Evolutionary conservation across 2,888 invertebrate genomes (phyloP).

Genomic region (Hylaea fasciaria): DNA sequence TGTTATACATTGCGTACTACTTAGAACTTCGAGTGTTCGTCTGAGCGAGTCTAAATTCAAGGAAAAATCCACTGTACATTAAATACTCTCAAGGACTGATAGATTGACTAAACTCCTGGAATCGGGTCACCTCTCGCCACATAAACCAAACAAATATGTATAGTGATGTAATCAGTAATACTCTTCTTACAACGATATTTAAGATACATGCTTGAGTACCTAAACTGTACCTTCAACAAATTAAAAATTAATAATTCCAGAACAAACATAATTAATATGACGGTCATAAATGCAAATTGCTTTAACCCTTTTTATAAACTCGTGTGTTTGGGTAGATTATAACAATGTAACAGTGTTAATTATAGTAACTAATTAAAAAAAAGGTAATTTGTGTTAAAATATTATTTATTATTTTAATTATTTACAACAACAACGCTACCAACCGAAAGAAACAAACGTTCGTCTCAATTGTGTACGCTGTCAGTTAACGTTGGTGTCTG

Average conservation of each 20-base stretch:
- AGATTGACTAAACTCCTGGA: slow-evolving; percentile 2
- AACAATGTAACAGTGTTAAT: slow-evolving; percentile 34
- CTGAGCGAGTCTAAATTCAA: slow-evolving; percentile 5
- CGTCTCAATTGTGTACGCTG: slow-evolving; percentile 12
- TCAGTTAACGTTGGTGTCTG: slow-evolving; percentile 17
- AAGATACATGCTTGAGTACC: too few relatives aligned
- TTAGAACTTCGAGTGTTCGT: too few relatives aligned
- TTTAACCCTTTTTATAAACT: slow-evolving; percentile 26
- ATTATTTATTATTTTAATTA: slow-evolving; percentile 3
- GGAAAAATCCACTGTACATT: slow-evolving; percentile 4
- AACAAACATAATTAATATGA: not conserved
- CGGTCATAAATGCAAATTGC: slow-evolving; percentile 11
- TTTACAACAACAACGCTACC: slow-evolving; percentile 8
- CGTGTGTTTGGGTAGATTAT: slow-evolving; percentile 25
- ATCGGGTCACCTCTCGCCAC: not conserved
- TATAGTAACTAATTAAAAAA: slow-evolving; percentile 33
- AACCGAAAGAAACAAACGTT: slow-evolving; percentile 1
- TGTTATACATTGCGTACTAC: too few relatives aligned
- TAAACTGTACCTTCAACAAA: too few relatives aligned
- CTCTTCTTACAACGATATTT: not conserved
- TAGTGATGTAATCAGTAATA: not conserved
- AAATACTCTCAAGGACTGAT: slow-evolving; percentile 3
- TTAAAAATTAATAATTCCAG: not conserved
- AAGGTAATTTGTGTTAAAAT: not conserved
- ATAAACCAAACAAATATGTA: slow-evolving; percentile 4